Conservation (phyloP, 2,113 vertebrate genomes). For the Geothlypis trichas region DNA sequence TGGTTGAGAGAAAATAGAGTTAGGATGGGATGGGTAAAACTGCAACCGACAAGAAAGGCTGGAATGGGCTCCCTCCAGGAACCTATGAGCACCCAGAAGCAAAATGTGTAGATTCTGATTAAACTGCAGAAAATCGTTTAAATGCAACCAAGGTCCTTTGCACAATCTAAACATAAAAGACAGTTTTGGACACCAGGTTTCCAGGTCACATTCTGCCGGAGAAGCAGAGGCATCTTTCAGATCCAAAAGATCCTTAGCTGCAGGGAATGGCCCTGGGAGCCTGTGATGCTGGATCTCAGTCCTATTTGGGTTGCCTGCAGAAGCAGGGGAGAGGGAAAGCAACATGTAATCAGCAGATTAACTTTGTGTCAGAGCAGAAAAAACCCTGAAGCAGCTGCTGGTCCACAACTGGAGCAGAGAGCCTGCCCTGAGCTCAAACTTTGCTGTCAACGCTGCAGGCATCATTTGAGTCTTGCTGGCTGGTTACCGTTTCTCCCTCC, state of each 20-base stretch:
- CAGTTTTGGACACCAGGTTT: background rate
- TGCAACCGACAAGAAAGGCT: background rate
- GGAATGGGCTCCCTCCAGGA: background rate
- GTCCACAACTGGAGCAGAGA: background rate
- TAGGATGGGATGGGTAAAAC: background rate
- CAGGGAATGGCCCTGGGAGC: background rate
- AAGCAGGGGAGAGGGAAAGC: background rate
- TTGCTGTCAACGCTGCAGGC: background rate
- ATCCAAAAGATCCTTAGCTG: background rate
- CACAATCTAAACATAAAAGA: background rate
- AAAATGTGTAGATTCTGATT: background rate
- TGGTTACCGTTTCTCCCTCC: background rate
- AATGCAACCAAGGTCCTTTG: background rate
- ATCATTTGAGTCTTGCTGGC: background rate
- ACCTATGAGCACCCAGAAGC: background rate
- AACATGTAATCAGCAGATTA: background rate
- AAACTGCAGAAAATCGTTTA: background rate
- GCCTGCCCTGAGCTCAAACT: background rate
- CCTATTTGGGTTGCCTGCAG: background rate
- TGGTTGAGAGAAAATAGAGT: background rate
- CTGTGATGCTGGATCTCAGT: background rate
- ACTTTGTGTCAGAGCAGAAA: background rate
- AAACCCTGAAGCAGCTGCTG: background rate
- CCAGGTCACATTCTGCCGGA: background rate
- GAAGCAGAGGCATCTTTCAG: background rate